A percentile compares a stretch with the other conserved stretches of the same genome.
These are phyloP conservation scores for Neofelis nebulosa DNA, from an alignment of 2,113 vertebrate genomes.

Conservation along the genomic window DNA sequence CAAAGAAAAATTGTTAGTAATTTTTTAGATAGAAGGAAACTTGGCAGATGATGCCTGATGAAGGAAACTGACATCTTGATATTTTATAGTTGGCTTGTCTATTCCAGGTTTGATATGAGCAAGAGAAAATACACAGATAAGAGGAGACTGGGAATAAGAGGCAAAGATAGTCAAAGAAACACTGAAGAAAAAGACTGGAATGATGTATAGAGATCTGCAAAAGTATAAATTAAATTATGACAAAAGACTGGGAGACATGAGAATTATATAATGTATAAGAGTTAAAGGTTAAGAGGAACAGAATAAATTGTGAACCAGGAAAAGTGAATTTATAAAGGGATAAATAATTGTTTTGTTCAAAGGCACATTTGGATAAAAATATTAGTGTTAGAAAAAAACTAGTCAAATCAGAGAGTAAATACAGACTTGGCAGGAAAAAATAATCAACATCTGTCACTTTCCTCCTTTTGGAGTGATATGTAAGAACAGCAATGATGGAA, in stretches of 20 bases:
- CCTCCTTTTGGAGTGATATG: neutral
- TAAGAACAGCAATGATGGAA: neutral
- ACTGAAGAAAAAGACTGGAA: neutral
- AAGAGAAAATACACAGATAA: conserved; percentile 15
- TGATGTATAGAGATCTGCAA: neutral
- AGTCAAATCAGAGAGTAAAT: neutral
- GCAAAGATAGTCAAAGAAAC: neutral
- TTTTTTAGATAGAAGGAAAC: conserved; percentile 22
- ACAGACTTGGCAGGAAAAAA: neutral
- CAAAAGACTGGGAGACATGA: neutral
- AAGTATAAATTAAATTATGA: neutral
- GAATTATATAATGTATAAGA: neutral
- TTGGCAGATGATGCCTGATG: neutral
- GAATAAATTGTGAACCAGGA: neutral
- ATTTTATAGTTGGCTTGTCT: conserved; percentile 42
- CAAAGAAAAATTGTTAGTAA: neutral
- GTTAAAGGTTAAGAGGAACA: neutral
- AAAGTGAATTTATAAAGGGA: neutral
- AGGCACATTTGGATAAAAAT: neutral
- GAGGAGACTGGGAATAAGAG: neutral
- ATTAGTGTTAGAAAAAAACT: neutral
- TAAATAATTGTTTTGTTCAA: neutral
- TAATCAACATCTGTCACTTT: neutral
- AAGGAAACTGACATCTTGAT: conserved; percentile 31
- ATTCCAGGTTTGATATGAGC: neutral